These are phyloP conservation scores for Chalcosyrphus nemorum DNA, from an alignment of 2,888 invertebrate species.

Conservation along the genomic window DNA sequence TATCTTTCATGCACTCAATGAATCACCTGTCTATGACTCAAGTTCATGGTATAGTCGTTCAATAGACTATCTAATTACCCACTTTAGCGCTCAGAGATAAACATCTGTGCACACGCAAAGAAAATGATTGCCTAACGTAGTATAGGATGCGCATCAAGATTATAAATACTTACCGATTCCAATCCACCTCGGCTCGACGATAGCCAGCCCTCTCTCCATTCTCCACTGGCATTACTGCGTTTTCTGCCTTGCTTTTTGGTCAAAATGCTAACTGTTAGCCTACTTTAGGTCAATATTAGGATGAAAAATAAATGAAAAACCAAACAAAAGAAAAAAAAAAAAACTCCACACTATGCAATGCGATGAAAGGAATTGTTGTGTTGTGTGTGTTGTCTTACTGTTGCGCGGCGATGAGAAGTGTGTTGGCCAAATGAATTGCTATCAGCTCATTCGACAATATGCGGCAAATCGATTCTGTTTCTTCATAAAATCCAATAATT, in stretches of 20 bases:
- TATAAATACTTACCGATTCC: constrained; percentile 77
- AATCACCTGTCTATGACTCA: neutral
- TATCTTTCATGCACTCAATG: neutral
- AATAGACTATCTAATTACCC: neutral
- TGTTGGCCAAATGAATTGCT: constrained; percentile 51
- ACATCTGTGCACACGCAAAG: constrained; percentile 13
- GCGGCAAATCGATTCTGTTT: constrained; percentile 52
- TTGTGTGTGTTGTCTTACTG: constrained; percentile 17
- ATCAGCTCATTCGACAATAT: constrained; percentile 44
- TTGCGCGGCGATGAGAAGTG: constrained; percentile 44
- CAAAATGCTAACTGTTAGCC: too few species aligned
- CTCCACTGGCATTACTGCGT: constrained; percentile 76
- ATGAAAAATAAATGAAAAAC: too few species aligned
- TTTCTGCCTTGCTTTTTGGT: constrained; percentile 75
- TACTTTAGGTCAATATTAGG: too few species aligned
- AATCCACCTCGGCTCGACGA: constrained; percentile 78
- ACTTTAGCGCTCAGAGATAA: neutral
- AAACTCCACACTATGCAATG: neutral
- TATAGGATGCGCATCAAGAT: too few species aligned
- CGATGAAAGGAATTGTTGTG: too few species aligned
- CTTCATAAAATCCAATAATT: neutral
- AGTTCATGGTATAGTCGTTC: neutral
- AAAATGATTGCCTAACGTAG: too few species aligned
- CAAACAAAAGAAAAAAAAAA: constrained; percentile 8
- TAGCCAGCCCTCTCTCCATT: constrained; percentile 55